Conservation (phyloP, 1,140 invertebrate genomes). For the Eurosta solidaginis region DNA sequence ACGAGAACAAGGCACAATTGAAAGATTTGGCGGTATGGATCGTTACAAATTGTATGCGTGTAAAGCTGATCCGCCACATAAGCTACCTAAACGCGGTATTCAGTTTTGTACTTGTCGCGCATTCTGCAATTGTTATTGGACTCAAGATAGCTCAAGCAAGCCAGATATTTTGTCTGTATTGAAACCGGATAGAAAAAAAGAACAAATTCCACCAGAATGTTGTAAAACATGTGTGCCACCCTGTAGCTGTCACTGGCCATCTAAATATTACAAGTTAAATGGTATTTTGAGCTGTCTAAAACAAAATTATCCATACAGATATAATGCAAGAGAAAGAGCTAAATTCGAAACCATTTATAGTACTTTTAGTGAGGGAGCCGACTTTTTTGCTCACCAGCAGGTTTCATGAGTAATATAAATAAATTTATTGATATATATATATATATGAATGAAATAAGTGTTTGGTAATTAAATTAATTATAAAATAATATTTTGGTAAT, state of each 20-base stretch:
- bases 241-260: conserved; percentile 30
- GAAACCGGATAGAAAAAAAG: not conserved
- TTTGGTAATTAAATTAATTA: too few relatives aligned
- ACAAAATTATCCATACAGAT: conserved; percentile 1
- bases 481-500: too few relatives aligned
- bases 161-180: not conserved
- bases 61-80: not conserved
- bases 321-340: not conserved
- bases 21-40: not conserved
- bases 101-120: not conserved
- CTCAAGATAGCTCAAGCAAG: not conserved
- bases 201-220: not conserved
- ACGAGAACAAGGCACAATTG: not conserved
- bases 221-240: conserved; percentile 2
- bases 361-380: too few relatives aligned
- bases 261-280: not conserved
- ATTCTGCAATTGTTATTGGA: not conserved
- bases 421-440: too few relatives aligned
- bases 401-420: too few relatives aligned
- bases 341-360: too few relatives aligned
- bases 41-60: conserved; percentile 12
- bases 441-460: too few relatives aligned
- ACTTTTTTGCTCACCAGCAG: too few relatives aligned
- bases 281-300: conserved; percentile 10
- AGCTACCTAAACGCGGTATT: not conserved